These are phyloP conservation scores for Clamator glandarius DNA, from an alignment of 2,797 vertebrate species.

Conservation along the genomic window DNA sequence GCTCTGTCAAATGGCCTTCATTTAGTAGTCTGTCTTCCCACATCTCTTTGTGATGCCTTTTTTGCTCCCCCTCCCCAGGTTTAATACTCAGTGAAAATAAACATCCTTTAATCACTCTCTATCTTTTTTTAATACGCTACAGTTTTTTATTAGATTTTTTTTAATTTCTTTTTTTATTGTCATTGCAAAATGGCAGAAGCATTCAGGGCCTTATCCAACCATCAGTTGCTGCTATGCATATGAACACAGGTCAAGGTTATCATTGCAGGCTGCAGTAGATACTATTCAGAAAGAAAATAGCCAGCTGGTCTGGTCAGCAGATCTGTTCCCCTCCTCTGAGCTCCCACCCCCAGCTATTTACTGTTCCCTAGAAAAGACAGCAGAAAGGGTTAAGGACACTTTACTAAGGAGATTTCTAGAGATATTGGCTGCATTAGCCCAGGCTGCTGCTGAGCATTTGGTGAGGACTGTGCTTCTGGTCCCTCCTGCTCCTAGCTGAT, in stretches of 20 bases:
- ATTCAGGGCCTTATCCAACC: not conserved
- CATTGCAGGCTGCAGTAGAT: not conserved
- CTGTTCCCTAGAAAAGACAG: not conserved
- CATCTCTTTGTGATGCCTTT: not conserved
- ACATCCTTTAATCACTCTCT: not conserved
- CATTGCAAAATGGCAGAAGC: not conserved
- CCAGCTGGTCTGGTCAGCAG: not conserved
- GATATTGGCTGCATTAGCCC: not conserved
- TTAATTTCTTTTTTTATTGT: not conserved
- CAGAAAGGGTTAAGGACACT: not conserved
- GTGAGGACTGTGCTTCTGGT: not conserved
- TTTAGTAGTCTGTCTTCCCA: not conserved
- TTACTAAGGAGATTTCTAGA: not conserved
- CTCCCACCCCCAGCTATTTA: not conserved
- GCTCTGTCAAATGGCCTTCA: not conserved
- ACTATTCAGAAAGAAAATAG: not conserved
- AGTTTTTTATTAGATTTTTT: not conserved
- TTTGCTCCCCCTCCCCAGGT: not conserved
- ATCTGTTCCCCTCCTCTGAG: not conserved
- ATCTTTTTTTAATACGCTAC: not conserved
- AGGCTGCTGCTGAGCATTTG: not conserved
- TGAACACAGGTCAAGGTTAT: not conserved
- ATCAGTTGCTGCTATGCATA: not conserved
- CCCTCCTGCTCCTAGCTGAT: not conserved
- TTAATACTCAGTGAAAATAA: not conserved